A percentile compares a stretch with the other conserved stretches of the same genome.
phyloP scores from a whole-genome alignment of 2,797 vertebrate genomes.

The Poecilia gillii region DNA sequence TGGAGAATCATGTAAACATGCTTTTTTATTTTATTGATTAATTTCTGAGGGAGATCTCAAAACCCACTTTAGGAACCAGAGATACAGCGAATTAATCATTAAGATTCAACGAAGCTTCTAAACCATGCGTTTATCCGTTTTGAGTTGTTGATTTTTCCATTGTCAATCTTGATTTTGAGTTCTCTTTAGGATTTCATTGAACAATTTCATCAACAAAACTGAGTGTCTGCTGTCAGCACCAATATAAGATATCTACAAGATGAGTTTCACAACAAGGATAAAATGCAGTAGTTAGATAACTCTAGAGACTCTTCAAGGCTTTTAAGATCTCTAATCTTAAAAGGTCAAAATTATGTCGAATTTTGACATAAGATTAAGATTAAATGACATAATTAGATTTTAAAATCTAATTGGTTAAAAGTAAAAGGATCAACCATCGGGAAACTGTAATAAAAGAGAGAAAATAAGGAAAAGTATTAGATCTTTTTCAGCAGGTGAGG shows the following conservation, averaged over 20 bases:
- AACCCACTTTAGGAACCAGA: background rate
- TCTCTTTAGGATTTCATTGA: background rate
- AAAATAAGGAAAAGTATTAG: background rate
- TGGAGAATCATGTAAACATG: background rate
- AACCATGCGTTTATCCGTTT: background rate
- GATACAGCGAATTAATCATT: background rate
- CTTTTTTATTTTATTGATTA: background rate
- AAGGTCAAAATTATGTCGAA: background rate
- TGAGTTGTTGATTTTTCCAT: background rate
- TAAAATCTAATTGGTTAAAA: background rate
- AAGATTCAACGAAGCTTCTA: background rate
- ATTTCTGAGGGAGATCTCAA: background rate
- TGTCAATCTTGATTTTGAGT: background rate
- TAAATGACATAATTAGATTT: background rate
- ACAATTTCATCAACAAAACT: background rate
- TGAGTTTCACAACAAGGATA: background rate
- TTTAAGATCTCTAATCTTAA: background rate
- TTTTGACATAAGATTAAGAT: no score
- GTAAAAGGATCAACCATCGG: background rate
- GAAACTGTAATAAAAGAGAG: background rate
- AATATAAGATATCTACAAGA: background rate
- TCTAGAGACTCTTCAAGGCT: background rate
- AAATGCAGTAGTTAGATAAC: background rate
- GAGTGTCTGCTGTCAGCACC: background rate
- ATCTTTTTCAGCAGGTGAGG: conserved; percentile 10